Conservation (phyloP, 2,797 vertebrate species). For the Setipinna tenuifilis region DNA sequence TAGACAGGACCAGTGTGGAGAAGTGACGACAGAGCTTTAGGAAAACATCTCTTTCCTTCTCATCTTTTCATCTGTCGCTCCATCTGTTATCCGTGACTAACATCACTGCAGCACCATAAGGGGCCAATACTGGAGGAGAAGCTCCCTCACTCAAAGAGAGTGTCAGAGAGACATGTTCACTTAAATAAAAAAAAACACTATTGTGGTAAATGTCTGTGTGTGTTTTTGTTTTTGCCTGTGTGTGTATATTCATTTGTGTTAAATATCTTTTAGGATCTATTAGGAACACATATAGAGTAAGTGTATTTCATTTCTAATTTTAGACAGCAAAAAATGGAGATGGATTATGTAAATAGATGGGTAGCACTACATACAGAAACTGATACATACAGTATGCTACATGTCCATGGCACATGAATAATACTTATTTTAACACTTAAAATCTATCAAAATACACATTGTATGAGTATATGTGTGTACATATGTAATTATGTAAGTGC, state of each 20-base stretch:
- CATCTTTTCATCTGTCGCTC: not conserved
- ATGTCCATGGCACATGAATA: too few relatives aligned
- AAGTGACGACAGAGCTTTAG: constrained; percentile 7
- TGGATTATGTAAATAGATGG: not conserved
- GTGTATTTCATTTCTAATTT: not conserved
- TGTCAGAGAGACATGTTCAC: too few relatives aligned
- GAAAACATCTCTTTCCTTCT: constrained; percentile 20
- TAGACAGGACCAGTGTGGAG: not conserved
- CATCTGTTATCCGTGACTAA: not conserved
- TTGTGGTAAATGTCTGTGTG: too few relatives aligned
- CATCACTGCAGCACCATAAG: not conserved
- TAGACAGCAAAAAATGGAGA: not conserved
- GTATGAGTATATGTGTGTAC: too few relatives aligned
- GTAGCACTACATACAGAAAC: too few relatives aligned
- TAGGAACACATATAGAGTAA: not conserved
- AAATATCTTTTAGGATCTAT: too few relatives aligned
- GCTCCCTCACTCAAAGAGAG: not conserved
- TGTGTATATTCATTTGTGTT: too few relatives aligned
- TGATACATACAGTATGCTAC: too few relatives aligned
- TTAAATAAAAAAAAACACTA: too few relatives aligned
- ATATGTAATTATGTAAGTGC: too few relatives aligned
- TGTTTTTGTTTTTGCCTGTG: not conserved
- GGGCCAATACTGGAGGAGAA: not conserved
- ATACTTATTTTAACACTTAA: too few relatives aligned
- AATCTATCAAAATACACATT: too few relatives aligned